Base-by-base conservation (phyloP, 2,888 invertebrate species). In the Athripsodes cinereus region DNA sequence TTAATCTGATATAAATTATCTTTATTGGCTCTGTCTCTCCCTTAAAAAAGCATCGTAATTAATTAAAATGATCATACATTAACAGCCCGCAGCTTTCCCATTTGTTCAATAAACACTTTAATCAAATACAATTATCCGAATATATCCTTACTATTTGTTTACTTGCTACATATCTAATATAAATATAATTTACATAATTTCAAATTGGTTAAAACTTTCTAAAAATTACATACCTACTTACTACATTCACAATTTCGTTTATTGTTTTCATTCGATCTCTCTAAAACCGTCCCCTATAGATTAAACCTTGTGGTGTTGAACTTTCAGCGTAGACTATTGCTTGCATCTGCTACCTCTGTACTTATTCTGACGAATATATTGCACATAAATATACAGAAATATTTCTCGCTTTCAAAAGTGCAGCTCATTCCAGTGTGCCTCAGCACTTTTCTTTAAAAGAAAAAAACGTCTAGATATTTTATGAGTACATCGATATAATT, bases 291-390 rank as follows among this genome's bases (percentile, higher is more conserved):
- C 44, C 53, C 19, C 52, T 48, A 26, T 11, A 19, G n/a, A 48
- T 21, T 19, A 21, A 44, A 59, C 48, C 44, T 55, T 53, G 55
- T 34, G 57, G 48, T 55, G 54, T 47, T 22, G 52, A 26, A 44
- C 52, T 47, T 19, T 40, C 34, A 22, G 22, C 31, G 50, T 52
- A 31, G 57, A 52, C 60, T 55, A 48, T 62, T 55, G 58, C 58
- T 55, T 44, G 22, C 62, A 62, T 54, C 56, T 59, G 62, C 53
- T 52, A 31, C 59, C 50, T 51, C 19, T 22, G 50, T 18, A 40
- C 40, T 18, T 34, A 26, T 16, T 16, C 50, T 50, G 50, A 50
- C 50, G 50, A 50, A 50, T 53, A 44, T 53, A 53, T 53, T 18
- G 44, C 20, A 26, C 5, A 16, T 26, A 6, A 6, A 10, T 26